Evolutionary conservation across 2,888 invertebrate species (phyloP), one percentile per base, ranked within the genome.

Genomic region (Apodemia duryi): DNA sequence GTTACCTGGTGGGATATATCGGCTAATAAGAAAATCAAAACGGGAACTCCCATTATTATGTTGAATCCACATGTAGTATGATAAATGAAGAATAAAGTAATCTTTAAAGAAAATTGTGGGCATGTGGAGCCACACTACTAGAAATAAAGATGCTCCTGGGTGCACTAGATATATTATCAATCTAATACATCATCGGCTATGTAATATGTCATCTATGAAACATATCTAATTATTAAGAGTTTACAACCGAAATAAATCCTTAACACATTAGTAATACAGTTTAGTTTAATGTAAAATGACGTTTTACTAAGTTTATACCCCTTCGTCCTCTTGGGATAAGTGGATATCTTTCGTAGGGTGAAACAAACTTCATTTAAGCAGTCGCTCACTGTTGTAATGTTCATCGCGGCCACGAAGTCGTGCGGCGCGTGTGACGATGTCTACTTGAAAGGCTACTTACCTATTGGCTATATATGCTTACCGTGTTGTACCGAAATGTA

Each of bases 341-440:
- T 63, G 72, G 75, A 61, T 75, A 77, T 76, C 77, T 43, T 71
- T 73, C 70, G 66, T 69, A 70, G 74, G 73, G 74, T 67, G 74
- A 70, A 74, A 71, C 73, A 68, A 71, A 73, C 73, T 78, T 74
- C 75, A 76, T 78, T 76, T 72, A 68, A 71, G 68, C 69, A 69
- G 74, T 74, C 71, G 71, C 68, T 71, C 69, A 71, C 63, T 68
- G 63, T 64, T 54, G 46, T 28, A 28, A 54, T 54, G 28, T 28
- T 4, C 9, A 6, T 21, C 51, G 54, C 2, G 29, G 54, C 54
- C 54, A 54, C 54, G 54, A 54, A 28, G 6, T 4, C 10, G 29
- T 7, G 29, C 9, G 9, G 29, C 3, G 28, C 7, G 10, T 29
- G 11, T 2, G 10, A 10, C 43, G 10, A 43, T 6, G 38, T 38